Evolutionary conservation across 2,888 invertebrate genomes (phyloP).

Genomic region (Camptogramma bilineatum): DNA sequence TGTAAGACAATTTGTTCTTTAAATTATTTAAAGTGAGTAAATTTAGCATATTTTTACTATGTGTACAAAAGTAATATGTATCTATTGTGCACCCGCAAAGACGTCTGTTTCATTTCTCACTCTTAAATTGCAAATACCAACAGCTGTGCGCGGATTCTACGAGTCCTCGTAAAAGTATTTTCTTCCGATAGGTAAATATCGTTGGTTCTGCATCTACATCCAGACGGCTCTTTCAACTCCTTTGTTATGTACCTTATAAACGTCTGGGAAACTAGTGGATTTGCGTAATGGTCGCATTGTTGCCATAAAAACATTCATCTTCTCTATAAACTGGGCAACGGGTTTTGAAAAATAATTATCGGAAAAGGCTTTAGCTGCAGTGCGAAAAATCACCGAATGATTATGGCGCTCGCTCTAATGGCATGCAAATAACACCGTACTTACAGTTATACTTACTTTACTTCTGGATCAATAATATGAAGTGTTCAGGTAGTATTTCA

Average conservation of each 20-base stretch:
- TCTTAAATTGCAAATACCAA: constrained; percentile 14
- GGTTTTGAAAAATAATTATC: constrained; percentile 33
- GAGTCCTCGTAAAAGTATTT: constrained; percentile 18
- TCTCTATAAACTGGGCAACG: constrained; percentile 20
- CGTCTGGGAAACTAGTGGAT: constrained; percentile 34
- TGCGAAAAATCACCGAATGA: constrained; percentile 7
- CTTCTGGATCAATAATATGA: not conserved
- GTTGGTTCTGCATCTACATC: constrained; percentile 26
- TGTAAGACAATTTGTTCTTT: too few relatives aligned
- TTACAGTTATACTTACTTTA: not conserved
- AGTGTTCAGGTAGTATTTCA: too few relatives aligned
- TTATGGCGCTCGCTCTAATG: not conserved
- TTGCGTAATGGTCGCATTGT: constrained; percentile 36
- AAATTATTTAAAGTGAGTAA: too few relatives aligned
- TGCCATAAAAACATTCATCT: constrained; percentile 32
- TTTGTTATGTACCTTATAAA: constrained; percentile 42
- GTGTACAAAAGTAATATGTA: not conserved
- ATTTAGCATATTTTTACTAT: too few relatives aligned
- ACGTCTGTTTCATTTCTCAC: constrained; percentile 4
- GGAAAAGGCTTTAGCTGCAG: constrained; percentile 24
- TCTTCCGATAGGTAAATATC: constrained; percentile 15
- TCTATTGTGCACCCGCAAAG: not conserved
- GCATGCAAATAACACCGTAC: not conserved
- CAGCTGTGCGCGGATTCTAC: constrained; percentile 11
- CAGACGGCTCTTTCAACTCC: constrained; percentile 31